phyloP scores from a whole-genome alignment of 2,113 vertebrate species.

The Pseudorhombus dupliciocellatus region DNA sequence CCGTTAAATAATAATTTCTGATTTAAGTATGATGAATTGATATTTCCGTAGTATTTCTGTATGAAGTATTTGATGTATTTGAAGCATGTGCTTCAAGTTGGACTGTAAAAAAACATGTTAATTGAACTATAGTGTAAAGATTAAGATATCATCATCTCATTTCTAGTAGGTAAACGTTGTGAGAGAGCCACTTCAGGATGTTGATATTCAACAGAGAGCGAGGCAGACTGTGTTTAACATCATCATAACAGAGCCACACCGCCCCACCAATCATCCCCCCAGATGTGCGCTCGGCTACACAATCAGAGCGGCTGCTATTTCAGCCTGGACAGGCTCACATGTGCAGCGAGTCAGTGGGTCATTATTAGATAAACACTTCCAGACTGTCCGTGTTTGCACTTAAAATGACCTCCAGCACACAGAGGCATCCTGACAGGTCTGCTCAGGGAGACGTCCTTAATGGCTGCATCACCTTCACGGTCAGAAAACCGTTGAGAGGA shows the following conservation, averaged over 20 bases:
- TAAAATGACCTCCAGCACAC: slow-evolving; percentile 35
- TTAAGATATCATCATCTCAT: not conserved
- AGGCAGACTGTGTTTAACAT: slow-evolving; percentile 29
- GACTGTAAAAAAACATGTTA: not conserved
- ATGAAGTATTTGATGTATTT: too few relatives aligned
- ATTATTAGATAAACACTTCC: slow-evolving; percentile 66
- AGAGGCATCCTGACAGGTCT: slow-evolving; percentile 25
- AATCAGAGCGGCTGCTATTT: slow-evolving; percentile 34
- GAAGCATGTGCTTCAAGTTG: not conserved
- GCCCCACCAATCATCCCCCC: slow-evolving; percentile 45
- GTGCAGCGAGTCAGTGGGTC: slow-evolving; percentile 53
- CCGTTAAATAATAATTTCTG: too few relatives aligned
- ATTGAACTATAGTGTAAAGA: not conserved
- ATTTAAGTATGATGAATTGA: too few relatives aligned
- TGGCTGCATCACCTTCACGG: slow-evolving; percentile 18
- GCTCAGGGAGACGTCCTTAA: slow-evolving; percentile 5
- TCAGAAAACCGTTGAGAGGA: slow-evolving; percentile 12
- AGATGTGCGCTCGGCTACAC: slow-evolving; percentile 51
- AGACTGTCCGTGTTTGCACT: slow-evolving; percentile 57
- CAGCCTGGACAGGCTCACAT: slow-evolving; percentile 61
- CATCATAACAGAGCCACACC: slow-evolving; percentile 37
- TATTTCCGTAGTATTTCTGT: too few relatives aligned
- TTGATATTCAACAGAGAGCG: slow-evolving; percentile 1
- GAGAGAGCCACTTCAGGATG: slow-evolving; percentile 3
- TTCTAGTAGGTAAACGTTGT: not conserved